These are phyloP conservation scores for Megalurothrips usitatus DNA, from an alignment of 2,888 invertebrate genomes.

Conservation along the genomic window DNA sequence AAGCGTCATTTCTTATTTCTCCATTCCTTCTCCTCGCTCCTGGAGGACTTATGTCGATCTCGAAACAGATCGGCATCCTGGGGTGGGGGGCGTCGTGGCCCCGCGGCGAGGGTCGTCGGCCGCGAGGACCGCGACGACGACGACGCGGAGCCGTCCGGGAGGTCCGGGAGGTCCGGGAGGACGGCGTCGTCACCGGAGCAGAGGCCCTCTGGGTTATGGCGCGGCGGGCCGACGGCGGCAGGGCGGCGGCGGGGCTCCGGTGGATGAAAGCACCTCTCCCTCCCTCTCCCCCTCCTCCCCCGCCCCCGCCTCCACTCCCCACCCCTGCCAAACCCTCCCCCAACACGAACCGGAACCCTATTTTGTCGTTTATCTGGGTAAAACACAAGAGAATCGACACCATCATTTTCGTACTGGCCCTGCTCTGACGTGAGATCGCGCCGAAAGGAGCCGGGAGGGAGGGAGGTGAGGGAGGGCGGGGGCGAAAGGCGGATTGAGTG, in stretches of 20 bases:
- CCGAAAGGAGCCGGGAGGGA: not conserved
- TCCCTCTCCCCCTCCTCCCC: not conserved
- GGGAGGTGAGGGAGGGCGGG: not conserved
- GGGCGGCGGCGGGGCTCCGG: not conserved
- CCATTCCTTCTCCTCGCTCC: no score
- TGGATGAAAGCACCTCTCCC: not conserved
- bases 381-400: conserved; percentile 22
- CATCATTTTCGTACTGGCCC: conserved; percentile 7
- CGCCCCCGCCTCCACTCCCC: not conserved
- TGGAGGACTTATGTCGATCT: no score
- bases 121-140: no score
- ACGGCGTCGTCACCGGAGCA: no score
- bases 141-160: no score
- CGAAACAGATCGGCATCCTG: no score
- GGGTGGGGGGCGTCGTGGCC: no score
- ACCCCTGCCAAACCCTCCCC: not conserved
- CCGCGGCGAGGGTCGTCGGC: no score
- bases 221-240: not conserved
- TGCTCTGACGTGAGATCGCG: not conserved
- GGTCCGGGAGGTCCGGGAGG: no score
- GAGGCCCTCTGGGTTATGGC: not conserved
- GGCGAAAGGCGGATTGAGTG: not conserved
- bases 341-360: not conserved
- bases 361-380: conserved; percentile 26
- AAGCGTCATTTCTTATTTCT: no score